Base-by-base conservation (phyloP, 2,113 vertebrate genomes). In the Gymnocephalus cernua region DNA sequence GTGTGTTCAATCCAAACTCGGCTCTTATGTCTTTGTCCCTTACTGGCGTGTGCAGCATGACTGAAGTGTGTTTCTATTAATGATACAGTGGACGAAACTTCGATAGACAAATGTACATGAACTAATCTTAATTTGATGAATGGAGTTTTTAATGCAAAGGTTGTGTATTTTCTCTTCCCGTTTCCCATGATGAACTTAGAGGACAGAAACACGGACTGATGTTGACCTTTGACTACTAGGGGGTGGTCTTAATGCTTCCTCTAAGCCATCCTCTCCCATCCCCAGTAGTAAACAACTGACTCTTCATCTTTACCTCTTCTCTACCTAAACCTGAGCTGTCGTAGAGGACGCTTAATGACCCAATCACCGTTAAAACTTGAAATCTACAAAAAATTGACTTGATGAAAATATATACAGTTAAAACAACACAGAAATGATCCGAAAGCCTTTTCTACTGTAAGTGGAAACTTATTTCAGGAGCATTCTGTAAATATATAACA, bases 401-500 rank as follows among this genome's bases (percentile, higher is more conserved):
- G 92, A 94, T 91, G 68, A 90, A 85, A 93, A 70, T 91, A 91
- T 89, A 88, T 87, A 91, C 80, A 87, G 27, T 58, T 23, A 21
- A 53, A 51, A 53, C 70, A 23, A 87, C 47, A 88, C 94, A 94
- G 93, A 93, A 93, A 91, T 92, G 90, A 92, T 95, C 94, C 78
- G 93, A 91, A 93, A 95, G 93, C 91, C 94, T 95, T 96, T 95
- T 94, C 93, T 93, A 88, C 94, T 92, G 38, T 14, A 89, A 92
- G 94, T 95, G 93, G 93, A 94, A 93, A 94, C 88, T 89, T 71
- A 90, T 95, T 95, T 95, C 94, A 95, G 95, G 95, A 94, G 91
- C 87, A 58, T 96, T 95, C 95, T 95, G 94, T 95, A 95, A 94
- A 95, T 95, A 94, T 92, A 95, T 92, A 93, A 88, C 79, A 8